Base-by-base conservation (phyloP, 1,140 invertebrate genomes). In the Delia radicum region DNA sequence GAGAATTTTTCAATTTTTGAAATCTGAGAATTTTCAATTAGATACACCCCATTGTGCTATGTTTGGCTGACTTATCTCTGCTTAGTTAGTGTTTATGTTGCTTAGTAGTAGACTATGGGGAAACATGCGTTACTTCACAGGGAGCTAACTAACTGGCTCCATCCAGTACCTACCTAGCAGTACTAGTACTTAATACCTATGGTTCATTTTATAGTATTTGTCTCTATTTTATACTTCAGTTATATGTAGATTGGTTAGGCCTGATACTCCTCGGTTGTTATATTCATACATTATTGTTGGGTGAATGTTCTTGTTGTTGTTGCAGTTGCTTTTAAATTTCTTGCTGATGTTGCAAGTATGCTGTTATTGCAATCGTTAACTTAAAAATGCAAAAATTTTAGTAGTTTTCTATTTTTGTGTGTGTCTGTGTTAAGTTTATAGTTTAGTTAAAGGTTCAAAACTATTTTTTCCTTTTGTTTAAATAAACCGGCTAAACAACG, bases 401-500 rank as follows among this genome's bases (percentile, higher is more conserved):
- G 37, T 10, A 42, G 37, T 42, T 55, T 33, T 33, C 15, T 33
- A 18, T 24, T 31, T 31, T n/a, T n/a, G n/a, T n/a, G n/a, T n/a
- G 31, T 67, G 18, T 24, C 13, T 33, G 24, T n/a, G n/a, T n/a
- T 42, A 42, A 42, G 37, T 42, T 42, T 42, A 42, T 65, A 65
- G 62, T 29, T 65, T 72, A 37, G 69, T 72, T 27, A 27, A 48
- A 72, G 69, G 69, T 48, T 18, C 69, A 33, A 27, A 72, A 65
- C 62, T 15, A 33, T 69, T 69, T 69, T 69, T 55, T 55, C 48
- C 65, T 33, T 69, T 69, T 10, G 65, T 69, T 69, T 69, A 69
- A 69, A 69, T 69, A 42, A 73, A 76, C 75, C 61, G 75, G 77
- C 62, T 69, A 67, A 77, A 71, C 82, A 84, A 82, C 82, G 82